phyloP scores from a whole-genome alignment of 2,888 invertebrate genomes.

The Hofmannophila pseudospretella region DNA sequence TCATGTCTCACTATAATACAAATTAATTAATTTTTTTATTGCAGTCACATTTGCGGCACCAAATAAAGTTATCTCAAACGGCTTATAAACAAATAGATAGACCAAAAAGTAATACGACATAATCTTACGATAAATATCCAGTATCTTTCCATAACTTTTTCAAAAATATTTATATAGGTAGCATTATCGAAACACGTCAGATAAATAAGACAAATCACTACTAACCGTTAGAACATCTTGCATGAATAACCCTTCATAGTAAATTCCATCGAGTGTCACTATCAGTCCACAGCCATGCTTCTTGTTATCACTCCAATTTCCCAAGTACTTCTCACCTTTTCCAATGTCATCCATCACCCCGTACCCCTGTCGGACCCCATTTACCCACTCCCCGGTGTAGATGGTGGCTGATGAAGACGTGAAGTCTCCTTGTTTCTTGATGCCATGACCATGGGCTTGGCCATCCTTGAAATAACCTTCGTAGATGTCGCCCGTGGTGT shows the following conservation, averaged over 20 bases:
- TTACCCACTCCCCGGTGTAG: constrained; percentile 93
- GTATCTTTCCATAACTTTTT: too few species aligned
- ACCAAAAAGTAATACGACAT: too few species aligned
- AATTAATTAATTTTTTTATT: too few species aligned
- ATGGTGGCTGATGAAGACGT: constrained; percentile 85
- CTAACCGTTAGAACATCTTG: constrained; percentile 87
- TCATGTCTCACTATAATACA: too few species aligned
- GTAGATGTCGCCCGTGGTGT: constrained; percentile 87
- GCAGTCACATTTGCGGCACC: too few species aligned
- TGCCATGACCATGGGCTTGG: constrained; percentile 90
- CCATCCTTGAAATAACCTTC: constrained; percentile 93
- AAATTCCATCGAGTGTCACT: constrained; percentile 92
- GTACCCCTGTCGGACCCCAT: constrained; percentile 88
- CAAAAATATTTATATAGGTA: too few species aligned
- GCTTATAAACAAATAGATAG: too few species aligned
- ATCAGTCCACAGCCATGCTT: constrained; percentile 91
- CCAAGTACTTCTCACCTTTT: constrained; percentile 93
- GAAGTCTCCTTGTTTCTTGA: constrained; percentile 87
- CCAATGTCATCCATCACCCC: constrained; percentile 93
- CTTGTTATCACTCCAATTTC: constrained; percentile 91
- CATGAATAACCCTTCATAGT: constrained; percentile 92
- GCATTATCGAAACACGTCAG: background rate
- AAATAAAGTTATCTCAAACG: too few species aligned
- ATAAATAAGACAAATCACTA: constrained; percentile 2
- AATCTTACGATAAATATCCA: too few species aligned